phyloP scores from a whole-genome alignment of 2,113 vertebrate genomes.

The Cyprinodon tularosa region DNA sequence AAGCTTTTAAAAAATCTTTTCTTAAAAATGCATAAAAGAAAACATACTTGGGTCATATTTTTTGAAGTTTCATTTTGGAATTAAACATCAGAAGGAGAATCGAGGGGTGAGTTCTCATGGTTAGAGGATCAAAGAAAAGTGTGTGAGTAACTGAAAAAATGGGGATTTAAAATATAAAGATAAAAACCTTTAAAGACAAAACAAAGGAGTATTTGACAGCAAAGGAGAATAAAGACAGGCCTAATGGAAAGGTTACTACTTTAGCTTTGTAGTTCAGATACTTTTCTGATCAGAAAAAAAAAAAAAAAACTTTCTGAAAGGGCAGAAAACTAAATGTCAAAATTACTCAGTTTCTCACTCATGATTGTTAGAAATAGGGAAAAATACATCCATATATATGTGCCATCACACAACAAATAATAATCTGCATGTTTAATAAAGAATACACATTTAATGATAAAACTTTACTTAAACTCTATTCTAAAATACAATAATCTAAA shows the following conservation, averaged over 20 bases:
- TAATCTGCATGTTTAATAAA: constrained; percentile 42
- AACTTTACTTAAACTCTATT: constrained; percentile 60
- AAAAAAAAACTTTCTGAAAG: constrained; percentile 7
- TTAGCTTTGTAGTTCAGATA: constrained; percentile 10
- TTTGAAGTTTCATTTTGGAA: neutral
- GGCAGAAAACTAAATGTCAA: constrained; percentile 4
- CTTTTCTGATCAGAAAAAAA: neutral
- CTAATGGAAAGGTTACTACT: neutral
- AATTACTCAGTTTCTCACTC: constrained; percentile 27
- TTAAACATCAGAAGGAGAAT: constrained; percentile 20
- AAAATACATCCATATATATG: constrained; percentile 8
- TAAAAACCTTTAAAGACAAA: neutral
- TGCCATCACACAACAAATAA: constrained; percentile 50
- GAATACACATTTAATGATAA: constrained; percentile 53
- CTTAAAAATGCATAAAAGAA: neutral
- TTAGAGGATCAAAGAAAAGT: constrained; percentile 8
- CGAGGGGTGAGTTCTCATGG: neutral
- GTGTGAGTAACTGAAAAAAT: neutral
- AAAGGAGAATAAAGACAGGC: constrained; percentile 36
- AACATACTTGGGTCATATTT: too few species aligned
- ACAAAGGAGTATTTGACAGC: constrained; percentile 35
- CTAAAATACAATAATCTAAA: constrained; percentile 69
- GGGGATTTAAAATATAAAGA: neutral
- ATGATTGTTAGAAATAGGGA: constrained; percentile 64
- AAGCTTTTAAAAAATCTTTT: neutral